Evolutionary conservation across 1,140 invertebrate species (phyloP).

Genomic region (Drosophila aff.): DNA sequence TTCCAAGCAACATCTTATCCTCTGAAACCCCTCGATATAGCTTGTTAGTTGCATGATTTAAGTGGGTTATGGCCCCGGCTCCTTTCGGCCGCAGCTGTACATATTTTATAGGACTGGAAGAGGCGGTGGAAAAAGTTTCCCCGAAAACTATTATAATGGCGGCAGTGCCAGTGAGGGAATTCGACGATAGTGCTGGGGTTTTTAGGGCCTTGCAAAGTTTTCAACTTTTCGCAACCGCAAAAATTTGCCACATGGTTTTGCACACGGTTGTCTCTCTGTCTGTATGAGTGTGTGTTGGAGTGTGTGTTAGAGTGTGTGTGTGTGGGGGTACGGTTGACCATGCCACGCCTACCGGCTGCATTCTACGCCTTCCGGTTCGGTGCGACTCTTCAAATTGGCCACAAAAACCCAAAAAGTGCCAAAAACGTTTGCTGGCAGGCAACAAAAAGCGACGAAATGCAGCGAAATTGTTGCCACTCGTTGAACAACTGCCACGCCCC

Average conservation of each 20-base stretch:
- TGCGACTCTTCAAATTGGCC: slow-evolving; percentile 71
- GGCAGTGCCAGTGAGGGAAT: not conserved
- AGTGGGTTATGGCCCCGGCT: not conserved
- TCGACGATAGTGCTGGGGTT: not conserved
- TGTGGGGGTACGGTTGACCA: slow-evolving; percentile 44
- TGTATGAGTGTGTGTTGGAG: too few relatives aligned
- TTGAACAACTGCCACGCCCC: slow-evolving; percentile 59
- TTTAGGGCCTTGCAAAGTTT: slow-evolving; percentile 54
- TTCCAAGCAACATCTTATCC: not conserved
- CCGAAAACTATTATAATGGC: slow-evolving; percentile 26
- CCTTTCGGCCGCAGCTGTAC: slow-evolving; percentile 13
- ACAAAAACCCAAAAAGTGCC: slow-evolving; percentile 73
- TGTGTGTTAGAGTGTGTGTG: not conserved
- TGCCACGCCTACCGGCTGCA: slow-evolving; percentile 18
- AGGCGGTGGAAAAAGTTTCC: slow-evolving; percentile 13
- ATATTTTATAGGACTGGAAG: slow-evolving; percentile 7
- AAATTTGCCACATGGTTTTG: slow-evolving; percentile 75
- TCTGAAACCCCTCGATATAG: not conserved
- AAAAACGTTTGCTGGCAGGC: slow-evolving; percentile 64
- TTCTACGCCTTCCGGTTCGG: slow-evolving; percentile 28
- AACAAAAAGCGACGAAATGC: slow-evolving; percentile 43
- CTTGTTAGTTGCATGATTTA: slow-evolving; percentile 1
- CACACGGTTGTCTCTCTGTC: slow-evolving; percentile 31
- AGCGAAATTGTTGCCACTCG: slow-evolving; percentile 77
- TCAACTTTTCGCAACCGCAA: slow-evolving; percentile 75